Conservation (phyloP, 2,888 invertebrate species). For the Agrotis exclamationis region DNA sequence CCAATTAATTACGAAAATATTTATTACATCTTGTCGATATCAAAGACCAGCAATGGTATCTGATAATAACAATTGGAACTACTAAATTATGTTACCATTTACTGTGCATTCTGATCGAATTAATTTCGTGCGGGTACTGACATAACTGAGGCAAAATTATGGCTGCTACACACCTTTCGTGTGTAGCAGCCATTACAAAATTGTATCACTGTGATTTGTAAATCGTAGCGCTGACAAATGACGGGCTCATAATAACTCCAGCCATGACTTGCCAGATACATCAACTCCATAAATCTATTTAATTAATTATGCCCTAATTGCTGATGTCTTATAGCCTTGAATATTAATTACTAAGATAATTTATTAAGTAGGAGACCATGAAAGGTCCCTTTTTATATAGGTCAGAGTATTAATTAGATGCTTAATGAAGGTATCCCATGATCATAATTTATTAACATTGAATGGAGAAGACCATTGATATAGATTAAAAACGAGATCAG, state of each 20-base stretch:
- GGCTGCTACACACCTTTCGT: too few relatives aligned
- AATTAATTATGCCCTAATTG: background rate
- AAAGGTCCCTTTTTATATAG: background rate
- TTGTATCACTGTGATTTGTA: background rate
- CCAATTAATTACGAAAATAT: conserved; percentile 17
- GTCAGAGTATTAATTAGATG: background rate
- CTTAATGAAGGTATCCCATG: background rate
- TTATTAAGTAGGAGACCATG: background rate
- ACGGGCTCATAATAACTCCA: background rate
- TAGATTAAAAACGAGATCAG: too few relatives aligned
- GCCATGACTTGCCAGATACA: background rate
- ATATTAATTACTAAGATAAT: background rate
- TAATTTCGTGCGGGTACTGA: too few relatives aligned
- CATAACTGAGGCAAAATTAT: too few relatives aligned
- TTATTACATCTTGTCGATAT: background rate
- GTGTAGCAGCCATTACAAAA: too few relatives aligned
- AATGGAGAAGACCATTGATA: too few relatives aligned
- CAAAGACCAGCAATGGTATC: background rate
- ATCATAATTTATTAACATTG: too few relatives aligned
- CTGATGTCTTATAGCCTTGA: background rate
- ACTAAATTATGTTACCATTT: too few relatives aligned
- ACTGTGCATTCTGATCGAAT: background rate
- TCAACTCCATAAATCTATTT: background rate
- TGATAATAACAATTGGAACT: too few relatives aligned
- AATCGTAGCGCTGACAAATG: background rate